Percentiles rank a stretch among this genome's conserved stretches.
Conservation (phyloP, 2,888 invertebrate species). For the Perithous albicinctus region DNA sequence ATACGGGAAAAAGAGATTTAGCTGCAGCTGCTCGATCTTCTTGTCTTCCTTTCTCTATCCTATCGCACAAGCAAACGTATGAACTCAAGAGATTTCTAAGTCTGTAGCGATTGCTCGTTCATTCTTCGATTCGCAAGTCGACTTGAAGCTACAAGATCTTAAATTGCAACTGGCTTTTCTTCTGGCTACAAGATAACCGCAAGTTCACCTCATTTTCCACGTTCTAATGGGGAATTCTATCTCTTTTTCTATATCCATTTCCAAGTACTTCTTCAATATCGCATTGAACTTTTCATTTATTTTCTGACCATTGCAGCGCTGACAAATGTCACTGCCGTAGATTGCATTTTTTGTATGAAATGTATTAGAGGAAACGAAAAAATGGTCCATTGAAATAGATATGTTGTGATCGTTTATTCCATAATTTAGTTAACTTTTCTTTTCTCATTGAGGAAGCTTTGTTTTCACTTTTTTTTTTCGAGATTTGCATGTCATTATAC, state of each 20-base stretch:
- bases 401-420: not conserved
- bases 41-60: constrained; percentile 1
- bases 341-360: constrained; percentile 35
- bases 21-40: constrained; percentile 42
- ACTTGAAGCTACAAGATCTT: not conserved
- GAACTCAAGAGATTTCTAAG: constrained; percentile 49
- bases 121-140: not conserved
- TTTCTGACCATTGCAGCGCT: not conserved
- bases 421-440: not conserved
- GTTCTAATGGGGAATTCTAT: constrained; percentile 3
- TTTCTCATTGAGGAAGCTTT: not conserved
- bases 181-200: not conserved
- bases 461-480: too few relatives aligned
- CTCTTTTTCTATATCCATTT: constrained; percentile 9
- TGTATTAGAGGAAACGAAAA: not conserved
- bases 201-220: constrained; percentile 24
- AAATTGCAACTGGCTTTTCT: not conserved
- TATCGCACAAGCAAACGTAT: constrained; percentile 2
- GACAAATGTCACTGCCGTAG: not conserved
- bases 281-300: not conserved
- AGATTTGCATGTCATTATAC: too few relatives aligned
- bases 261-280: constrained; percentile 3
- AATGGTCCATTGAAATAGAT: not conserved
- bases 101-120: constrained; percentile 42
- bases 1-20: constrained; percentile 41